These are phyloP conservation scores for Syngnathus acus DNA, from an alignment of 2,797 vertebrate species.

Conservation along the genomic window DNA sequence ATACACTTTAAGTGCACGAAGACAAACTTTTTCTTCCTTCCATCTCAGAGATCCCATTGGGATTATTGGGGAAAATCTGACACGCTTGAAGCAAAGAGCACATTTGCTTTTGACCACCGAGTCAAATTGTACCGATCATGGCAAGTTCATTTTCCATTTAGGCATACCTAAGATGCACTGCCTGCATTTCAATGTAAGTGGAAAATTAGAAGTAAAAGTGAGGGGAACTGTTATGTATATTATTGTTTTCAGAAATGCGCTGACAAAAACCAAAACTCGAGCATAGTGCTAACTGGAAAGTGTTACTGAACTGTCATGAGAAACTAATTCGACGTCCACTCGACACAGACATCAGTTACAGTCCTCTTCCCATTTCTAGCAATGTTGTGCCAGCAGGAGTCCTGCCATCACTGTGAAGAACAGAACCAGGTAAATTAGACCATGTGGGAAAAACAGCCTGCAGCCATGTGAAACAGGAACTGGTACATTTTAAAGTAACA, in stretches of 20 bases:
- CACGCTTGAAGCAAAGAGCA: neutral
- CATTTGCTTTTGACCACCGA: neutral
- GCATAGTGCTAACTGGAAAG: neutral
- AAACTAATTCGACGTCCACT: neutral
- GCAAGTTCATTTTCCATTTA: neutral
- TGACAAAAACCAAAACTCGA: neutral
- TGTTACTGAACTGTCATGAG: neutral
- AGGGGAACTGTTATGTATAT: neutral
- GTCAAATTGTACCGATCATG: neutral
- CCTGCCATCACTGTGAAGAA: slow-evolving; percentile 5
- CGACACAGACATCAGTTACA: neutral
- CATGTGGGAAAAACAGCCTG: neutral
- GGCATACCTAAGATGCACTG: neutral
- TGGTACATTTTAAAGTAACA: neutral
- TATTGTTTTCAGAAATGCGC: neutral
- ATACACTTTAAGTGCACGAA: slow-evolving; percentile 1
- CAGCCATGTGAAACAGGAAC: neutral
- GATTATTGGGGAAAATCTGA: neutral
- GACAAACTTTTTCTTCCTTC: neutral
- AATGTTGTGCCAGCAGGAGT: neutral
- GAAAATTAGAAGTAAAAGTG: neutral
- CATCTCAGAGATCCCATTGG: neutral
- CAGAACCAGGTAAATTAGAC: neutral
- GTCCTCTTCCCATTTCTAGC: slow-evolving; percentile 14
- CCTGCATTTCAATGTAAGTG: neutral